These are phyloP conservation scores for Pyrgus malvae DNA, from an alignment of 2,888 invertebrate species.

Conservation along the genomic window DNA sequence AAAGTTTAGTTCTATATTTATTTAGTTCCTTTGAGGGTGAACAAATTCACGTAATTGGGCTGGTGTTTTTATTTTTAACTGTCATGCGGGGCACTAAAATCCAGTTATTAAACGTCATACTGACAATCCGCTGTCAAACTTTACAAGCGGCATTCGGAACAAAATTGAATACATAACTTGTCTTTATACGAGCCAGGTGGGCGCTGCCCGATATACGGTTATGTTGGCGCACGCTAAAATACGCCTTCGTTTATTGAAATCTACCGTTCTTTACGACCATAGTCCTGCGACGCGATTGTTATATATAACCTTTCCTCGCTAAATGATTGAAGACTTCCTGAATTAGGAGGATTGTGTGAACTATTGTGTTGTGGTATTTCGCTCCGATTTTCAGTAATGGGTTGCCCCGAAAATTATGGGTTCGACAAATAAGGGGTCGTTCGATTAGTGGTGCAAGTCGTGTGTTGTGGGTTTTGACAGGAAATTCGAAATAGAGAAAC, in stretches of 20 bases:
- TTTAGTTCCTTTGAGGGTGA: too few relatives aligned
- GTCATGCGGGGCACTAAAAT: not conserved
- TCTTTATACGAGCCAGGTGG: conserved; percentile 54
- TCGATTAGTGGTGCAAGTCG: not conserved
- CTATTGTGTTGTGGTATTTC: conserved; percentile 7
- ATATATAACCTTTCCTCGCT: conserved; percentile 6
- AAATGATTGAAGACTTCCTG: conserved; percentile 24
- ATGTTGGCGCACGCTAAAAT: conserved; percentile 31
- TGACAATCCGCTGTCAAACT: conserved; percentile 22
- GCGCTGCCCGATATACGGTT: conserved; percentile 23
- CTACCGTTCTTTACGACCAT: conserved; percentile 26
- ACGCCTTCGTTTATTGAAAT: conserved; percentile 34
- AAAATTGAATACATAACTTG: conserved; percentile 63
- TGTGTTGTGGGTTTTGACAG: not conserved
- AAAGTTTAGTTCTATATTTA: too few relatives aligned
- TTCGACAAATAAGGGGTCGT: conserved; percentile 1
- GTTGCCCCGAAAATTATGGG: conserved; percentile 5
- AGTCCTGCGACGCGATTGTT: conserved; percentile 1
- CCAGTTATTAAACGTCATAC: conserved; percentile 19
- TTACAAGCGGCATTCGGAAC: conserved; percentile 27
- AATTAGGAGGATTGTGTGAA: conserved; percentile 14
- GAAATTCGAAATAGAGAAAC: not conserved
- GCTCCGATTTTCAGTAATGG: conserved; percentile 14
- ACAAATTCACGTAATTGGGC: too few relatives aligned
- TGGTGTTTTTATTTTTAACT: too few relatives aligned